Percentiles rank a stretch among this genome's conserved stretches.
Evolutionary conservation across 2,888 invertebrate genomes (phyloP).

Genomic region (Spilosoma lubricipeda): DNA sequence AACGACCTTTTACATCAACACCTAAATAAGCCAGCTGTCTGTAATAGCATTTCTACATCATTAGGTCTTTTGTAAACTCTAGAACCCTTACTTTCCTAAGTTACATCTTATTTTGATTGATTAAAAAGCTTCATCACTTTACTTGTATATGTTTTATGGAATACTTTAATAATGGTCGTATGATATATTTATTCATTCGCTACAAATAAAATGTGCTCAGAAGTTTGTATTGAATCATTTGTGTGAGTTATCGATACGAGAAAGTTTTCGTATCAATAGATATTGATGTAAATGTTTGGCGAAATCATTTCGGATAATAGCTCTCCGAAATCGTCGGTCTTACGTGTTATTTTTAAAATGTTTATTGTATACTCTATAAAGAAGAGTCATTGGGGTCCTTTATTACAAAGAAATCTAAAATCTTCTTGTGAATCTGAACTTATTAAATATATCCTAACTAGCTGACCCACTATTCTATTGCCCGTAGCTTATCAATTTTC

Average conservation of each 20-base stretch:
- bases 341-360: not conserved
- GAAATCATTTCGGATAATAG: not conserved
- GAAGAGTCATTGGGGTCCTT: no score
- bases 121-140: conserved; percentile 14
- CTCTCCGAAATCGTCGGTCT: no score
- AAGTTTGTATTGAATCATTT: conserved; percentile 15
- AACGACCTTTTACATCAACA: not conserved
- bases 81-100: conserved; percentile 4
- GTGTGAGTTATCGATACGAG: conserved; percentile 11
- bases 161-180: not conserved
- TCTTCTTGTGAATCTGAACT: no score
- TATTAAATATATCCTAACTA: no score
- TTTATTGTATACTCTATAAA: not conserved
- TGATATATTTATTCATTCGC: conserved; percentile 4
- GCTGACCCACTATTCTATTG: no score
- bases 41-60: conserved; percentile 7
- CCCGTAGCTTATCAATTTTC: no score
- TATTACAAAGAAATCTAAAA: no score
- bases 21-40: conserved; percentile 1
- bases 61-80: conserved; percentile 11
- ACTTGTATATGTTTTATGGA: not conserved
- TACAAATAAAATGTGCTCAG: conserved; percentile 6
- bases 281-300: conserved; percentile 5
- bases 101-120: conserved; percentile 18
- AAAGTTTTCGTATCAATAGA: conserved; percentile 13